Percentiles rank a stretch among this genome's conserved stretches.
Conservation (phyloP, 2,113 vertebrate species). For the Xenopus laevis region DNA sequence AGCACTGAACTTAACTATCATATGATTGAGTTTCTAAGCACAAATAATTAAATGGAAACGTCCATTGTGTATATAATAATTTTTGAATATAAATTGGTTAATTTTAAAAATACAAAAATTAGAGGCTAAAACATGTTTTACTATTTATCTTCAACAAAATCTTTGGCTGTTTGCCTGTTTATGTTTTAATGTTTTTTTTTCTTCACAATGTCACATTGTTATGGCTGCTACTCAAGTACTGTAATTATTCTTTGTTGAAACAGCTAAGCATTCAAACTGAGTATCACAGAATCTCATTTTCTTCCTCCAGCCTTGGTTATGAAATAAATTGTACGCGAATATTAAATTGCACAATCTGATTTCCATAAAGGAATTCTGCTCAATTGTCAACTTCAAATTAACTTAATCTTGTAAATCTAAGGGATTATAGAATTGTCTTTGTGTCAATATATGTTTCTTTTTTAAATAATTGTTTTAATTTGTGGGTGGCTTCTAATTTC, state of each 20-base stretch:
- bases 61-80: background rate
- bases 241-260: constrained; percentile 41
- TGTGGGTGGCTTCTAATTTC: background rate
- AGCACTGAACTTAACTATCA: no score
- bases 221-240: constrained; percentile 30
- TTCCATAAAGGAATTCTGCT: constrained; percentile 42
- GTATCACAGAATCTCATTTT: constrained; percentile 43
- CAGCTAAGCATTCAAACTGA: constrained; percentile 37
- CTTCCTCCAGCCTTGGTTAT: constrained; percentile 32
- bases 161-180: constrained; percentile 17
- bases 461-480: constrained; percentile 34
- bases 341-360: constrained; percentile 39
- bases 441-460: constrained; percentile 26
- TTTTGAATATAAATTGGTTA: constrained; percentile 28
- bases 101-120: constrained; percentile 35
- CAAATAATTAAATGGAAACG: background rate
- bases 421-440: constrained; percentile 27
- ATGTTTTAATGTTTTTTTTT: constrained; percentile 4
- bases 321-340: constrained; percentile 37
- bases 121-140: background rate
- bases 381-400: constrained; percentile 41
- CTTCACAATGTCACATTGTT: constrained; percentile 21
- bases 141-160: background rate
- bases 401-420: constrained; percentile 41
- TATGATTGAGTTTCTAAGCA: no score